Conservation (phyloP, 2,797 vertebrate genomes). For the Sebastes goodei region DNA sequence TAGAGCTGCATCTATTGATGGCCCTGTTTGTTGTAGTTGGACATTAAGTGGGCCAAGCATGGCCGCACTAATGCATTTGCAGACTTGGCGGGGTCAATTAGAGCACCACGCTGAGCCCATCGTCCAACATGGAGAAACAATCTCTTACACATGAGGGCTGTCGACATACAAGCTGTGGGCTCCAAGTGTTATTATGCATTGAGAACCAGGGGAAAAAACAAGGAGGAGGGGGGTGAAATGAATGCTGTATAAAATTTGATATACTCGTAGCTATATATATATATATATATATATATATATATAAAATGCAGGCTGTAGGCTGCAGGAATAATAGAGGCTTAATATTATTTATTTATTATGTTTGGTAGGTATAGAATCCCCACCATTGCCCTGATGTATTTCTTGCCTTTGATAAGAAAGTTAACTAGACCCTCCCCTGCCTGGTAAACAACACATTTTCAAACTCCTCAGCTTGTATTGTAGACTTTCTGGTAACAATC, state of each 20-base stretch:
- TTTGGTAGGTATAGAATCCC: background rate
- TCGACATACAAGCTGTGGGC: slow-evolving; percentile 32
- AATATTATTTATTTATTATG: background rate
- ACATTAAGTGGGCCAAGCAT: slow-evolving; percentile 57
- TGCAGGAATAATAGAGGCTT: background rate
- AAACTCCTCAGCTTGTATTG: background rate
- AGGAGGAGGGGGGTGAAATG: background rate
- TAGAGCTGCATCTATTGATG: slow-evolving; percentile 56
- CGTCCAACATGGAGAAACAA: slow-evolving; percentile 40
- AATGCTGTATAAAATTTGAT: slow-evolving; percentile 19
- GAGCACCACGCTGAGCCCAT: slow-evolving; percentile 35
- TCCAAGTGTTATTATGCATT: slow-evolving; percentile 47
- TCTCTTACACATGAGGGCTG: slow-evolving; percentile 38
- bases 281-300: background rate
- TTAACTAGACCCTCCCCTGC: background rate
- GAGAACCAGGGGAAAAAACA: slow-evolving; percentile 15
- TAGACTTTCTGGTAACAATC: background rate
- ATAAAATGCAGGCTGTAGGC: background rate
- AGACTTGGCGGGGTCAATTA: slow-evolving; percentile 57
- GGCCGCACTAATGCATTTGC: slow-evolving; percentile 62
- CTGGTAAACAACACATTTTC: background rate
- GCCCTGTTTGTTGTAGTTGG: slow-evolving; percentile 62
- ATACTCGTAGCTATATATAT: background rate
- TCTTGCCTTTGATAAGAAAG: background rate
- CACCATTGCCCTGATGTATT: background rate